phyloP scores from a whole-genome alignment of 2,888 invertebrate species.

The Amphimallon solstitiale region DNA sequence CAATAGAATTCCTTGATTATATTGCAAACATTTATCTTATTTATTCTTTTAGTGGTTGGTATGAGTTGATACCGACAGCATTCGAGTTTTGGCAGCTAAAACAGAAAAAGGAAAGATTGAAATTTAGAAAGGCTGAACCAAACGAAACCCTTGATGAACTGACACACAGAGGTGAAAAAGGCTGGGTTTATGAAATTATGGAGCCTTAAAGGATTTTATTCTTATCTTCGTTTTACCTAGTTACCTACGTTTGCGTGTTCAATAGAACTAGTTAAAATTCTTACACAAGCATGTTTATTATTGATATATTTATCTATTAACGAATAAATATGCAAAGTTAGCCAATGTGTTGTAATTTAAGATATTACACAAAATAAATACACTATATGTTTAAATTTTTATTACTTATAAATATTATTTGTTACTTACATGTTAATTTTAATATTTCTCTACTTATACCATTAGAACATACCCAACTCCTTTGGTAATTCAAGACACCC shows the following conservation, averaged over 20 bases:
- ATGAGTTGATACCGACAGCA: slow-evolving; percentile 76
- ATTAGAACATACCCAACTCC: slow-evolving; percentile 72
- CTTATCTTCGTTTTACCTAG: too few relatives aligned
- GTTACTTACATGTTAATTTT: slow-evolving; percentile 61
- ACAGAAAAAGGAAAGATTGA: slow-evolving; percentile 89
- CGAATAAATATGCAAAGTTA: too few relatives aligned
- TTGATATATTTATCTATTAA: too few relatives aligned
- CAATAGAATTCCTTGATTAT: slow-evolving; percentile 15
- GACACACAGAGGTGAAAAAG: slow-evolving; percentile 77
- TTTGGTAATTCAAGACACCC: slow-evolving; percentile 66
- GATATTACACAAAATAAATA: too few relatives aligned
- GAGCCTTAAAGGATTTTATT: too few relatives aligned
- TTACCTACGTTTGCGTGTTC: too few relatives aligned
- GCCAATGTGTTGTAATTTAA: too few relatives aligned
- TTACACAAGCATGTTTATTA: too few relatives aligned
- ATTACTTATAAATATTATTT: background rate
- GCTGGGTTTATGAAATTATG: slow-evolving; percentile 89
- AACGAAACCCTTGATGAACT: slow-evolving; percentile 71
- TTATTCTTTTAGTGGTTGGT: slow-evolving; percentile 82
- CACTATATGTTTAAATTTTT: too few relatives aligned
- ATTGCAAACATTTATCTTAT: slow-evolving; percentile 6
- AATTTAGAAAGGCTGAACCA: slow-evolving; percentile 72
- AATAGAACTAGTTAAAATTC: background rate
- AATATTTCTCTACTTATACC: slow-evolving; percentile 74
- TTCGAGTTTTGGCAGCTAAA: slow-evolving; percentile 98